Evolutionary conservation across 2,113 vertebrate genomes (phyloP), one percentile per base, ranked within the genome.

Genomic region (Acanthochromis polyacanthus): DNA sequence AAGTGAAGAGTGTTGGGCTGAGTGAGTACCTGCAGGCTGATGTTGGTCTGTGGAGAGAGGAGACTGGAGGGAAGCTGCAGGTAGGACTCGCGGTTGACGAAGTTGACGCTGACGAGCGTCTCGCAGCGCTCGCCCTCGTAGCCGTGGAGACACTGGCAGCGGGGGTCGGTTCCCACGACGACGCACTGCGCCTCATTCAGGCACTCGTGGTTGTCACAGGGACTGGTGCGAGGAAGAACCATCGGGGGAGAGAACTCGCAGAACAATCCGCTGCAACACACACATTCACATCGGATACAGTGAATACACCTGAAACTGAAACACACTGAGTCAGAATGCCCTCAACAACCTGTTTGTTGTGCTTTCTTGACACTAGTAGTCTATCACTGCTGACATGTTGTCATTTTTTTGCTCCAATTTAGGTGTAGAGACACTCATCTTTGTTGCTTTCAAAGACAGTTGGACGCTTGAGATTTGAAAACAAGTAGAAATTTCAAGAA

Each of bases 181-280:
- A 99, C 97, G 65, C 98, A 99, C 82, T 99, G 96, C 1, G 98
- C 98, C 68, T 95, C 96, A 1, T 99, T 99, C 76, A 97, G 96
- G 85, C 98, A 99, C 59, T 99, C 97, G 16, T 96, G 95, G 84
- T 98, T 95, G 91, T 99, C 98, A 68, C 98, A 99, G 4, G 96
- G 98, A 75, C 98, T 99, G 77, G 98, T 99, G 45, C 98, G 96
- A 9, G 98, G 98, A 30, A 99, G 93, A 66, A 99, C 97, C 97
- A 99, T 99, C 3, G 98, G 98, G 0, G 97, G 98, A n/a, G 97
- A 91, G 86, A 97, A 96, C 83, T 99, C 97, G 65, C 98, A 99
- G 91, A 99, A 99, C 71, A 99, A 90, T 38, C 98, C 98, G 14
- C 98, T 99, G 81, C 12, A 81, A 87, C 30, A 61, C 58, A 81